phyloP scores from a whole-genome alignment of 1,140 invertebrate species.

The Drosophila sp. region DNA sequence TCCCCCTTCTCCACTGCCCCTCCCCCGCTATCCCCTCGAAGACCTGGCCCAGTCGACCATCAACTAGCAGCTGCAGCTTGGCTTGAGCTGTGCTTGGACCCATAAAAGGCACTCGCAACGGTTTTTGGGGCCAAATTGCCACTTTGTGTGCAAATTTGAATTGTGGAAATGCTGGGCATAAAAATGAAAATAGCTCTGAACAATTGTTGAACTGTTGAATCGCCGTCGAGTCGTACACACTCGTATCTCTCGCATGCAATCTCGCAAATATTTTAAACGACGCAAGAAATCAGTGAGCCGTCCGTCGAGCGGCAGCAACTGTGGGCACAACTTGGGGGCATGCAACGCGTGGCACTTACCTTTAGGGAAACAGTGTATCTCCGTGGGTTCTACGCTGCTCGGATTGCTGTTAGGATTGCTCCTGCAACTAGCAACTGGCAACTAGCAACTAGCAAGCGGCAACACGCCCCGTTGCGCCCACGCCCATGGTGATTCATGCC shows the following conservation, averaged over 20 bases:
- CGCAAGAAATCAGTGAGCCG: conserved; percentile 54
- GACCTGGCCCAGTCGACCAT: neutral
- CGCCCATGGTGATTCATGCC: conserved; percentile 58
- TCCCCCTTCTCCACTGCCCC: neutral
- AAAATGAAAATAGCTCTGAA: conserved; percentile 61
- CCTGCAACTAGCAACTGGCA: neutral
- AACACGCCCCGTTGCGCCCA: conserved; percentile 45
- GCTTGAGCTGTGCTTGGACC: conserved; percentile 20
- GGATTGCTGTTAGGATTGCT: neutral
- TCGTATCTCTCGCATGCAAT: conserved; percentile 67
- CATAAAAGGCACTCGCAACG: conserved; percentile 79
- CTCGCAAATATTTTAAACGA: conserved; percentile 71
- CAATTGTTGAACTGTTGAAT: conserved; percentile 53
- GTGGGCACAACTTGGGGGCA: conserved; percentile 22
- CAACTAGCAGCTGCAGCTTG: conserved; percentile 29
- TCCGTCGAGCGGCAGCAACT: conserved; percentile 9
- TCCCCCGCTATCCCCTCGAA: neutral
- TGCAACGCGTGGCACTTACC: conserved; percentile 34
- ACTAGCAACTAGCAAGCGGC: conserved; percentile 9
- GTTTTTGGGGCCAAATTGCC: conserved; percentile 78
- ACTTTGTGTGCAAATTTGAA: conserved; percentile 83
- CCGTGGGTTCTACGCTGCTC: neutral
- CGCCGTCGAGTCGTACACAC: conserved; percentile 5
- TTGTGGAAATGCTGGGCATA: conserved; percentile 73
- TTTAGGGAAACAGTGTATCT: conserved; percentile 1